Evolutionary conservation across 2,113 vertebrate species (phyloP), one percentile per base, ranked within the genome.

Genomic region (Pseudois nayaur): DNA sequence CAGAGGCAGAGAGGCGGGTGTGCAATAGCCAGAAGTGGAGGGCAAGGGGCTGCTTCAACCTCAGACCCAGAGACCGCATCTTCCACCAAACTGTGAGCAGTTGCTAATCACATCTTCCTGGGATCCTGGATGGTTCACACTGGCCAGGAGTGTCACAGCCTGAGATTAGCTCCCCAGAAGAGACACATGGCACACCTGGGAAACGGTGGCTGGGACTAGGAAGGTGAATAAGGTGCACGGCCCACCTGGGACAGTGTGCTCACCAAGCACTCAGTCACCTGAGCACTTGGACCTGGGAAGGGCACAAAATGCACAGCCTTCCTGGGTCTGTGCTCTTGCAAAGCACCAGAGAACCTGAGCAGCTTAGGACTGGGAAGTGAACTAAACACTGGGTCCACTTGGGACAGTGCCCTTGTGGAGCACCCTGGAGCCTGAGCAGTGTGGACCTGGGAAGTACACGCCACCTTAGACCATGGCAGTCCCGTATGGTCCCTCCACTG

Each of bases 391-490:
- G n/a, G n/a, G 17, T 71, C 64, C 19, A 23, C 64, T 10, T 21
- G n/a, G 64, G n/a, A 71, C 17, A 11, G 17, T 71, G 64, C 64
- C n/a, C 64, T 67, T 36, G 64, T 3, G 64, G 17, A 71, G 4
- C n/a, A 36, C 17, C 15, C 64, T 71, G 64, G n/a, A 36, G 19
- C 64, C 64, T 67, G n/a, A 36, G 64, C 17, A 71, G 64, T 71
- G 19, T 36, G n/a, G n/a, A 36, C 17, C n/a, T 0, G 1, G 64
- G 17, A 71, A 36, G n/a, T 11, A 12, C 64, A 36, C 0, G 19
- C 64, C 64, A 23, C 64, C 64, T 36, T 71, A 36, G n/a, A 36
- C n/a, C 64, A 36, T 23, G 64, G 64, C n/a, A 71, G n/a, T 71
- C n/a, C 64, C 17, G 64, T 71, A 4, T 11, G n/a, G n/a, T 1